Evolutionary conservation across 2,113 vertebrate species (phyloP).

Genomic region (Phalacrocorax carbo): DNA sequence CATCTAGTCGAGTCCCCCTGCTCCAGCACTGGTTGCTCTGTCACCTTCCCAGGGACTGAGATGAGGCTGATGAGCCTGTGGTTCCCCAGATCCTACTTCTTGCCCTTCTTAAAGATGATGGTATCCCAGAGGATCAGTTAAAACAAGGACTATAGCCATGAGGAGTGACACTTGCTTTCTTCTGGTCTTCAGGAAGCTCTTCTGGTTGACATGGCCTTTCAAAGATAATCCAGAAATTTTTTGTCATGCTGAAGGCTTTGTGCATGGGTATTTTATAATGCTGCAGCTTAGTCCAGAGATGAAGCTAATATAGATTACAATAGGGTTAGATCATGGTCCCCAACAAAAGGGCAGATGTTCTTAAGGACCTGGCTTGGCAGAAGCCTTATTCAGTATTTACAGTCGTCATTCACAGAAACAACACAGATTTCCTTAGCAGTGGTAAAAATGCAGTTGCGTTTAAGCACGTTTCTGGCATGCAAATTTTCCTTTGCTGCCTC

Average conservation of each 20-base stretch:
- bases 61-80: background rate
- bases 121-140: background rate
- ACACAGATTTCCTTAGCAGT: background rate
- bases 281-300: background rate
- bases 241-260: background rate
- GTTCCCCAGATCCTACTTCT: background rate
- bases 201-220: background rate
- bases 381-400: background rate
- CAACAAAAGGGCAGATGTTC: background rate
- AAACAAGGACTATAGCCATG: background rate
- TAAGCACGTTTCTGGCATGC: background rate
- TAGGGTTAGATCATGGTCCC: background rate
- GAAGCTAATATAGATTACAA: background rate
- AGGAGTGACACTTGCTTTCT: background rate
- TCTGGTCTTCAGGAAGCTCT: background rate
- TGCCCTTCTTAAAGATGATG: background rate
- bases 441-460: background rate
- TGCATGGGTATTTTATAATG: background rate
- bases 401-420: background rate
- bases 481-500: background rate
- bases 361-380: background rate
- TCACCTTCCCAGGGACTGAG: background rate
- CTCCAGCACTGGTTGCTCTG: background rate
- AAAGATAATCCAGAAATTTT: background rate
- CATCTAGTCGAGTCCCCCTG: background rate